Evolutionary conservation across 2,888 invertebrate species (phyloP), one percentile per base, ranked within the genome.

Genomic region (Platypus cylindrus): DNA sequence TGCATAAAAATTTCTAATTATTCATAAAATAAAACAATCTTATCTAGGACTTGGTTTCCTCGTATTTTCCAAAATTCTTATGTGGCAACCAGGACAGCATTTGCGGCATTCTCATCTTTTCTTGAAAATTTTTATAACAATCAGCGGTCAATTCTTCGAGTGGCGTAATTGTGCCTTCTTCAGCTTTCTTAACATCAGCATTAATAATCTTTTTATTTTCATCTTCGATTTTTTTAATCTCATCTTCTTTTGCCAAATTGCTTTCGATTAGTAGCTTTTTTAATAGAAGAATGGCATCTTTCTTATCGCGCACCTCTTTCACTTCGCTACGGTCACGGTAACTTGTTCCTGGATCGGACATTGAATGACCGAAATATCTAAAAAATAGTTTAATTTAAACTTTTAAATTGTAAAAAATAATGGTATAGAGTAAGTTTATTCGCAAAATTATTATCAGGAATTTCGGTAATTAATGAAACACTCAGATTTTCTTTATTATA

Each of bases 341-440:
- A 55, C 87, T 89, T 1, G 90, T 93, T 38, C 94, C 95, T 2
- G 95, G 95, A 68, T 97, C 95, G 12, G 91, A 90, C 93, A 97
- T 94, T 44, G 91, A 91, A 67, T 97, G 95, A 0, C 95, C 95
- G 40, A 78, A 79, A 65, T 95, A 38, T 26, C 38, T 31, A 13
- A 11, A 17, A 28, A 14, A 22, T 14, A 2, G n/a, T n/a, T n/a
- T n/a, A n/a, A n/a, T n/a, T n/a, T n/a, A n/a, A n/a, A n/a, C n/a
- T n/a, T n/a, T n/a, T n/a, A n/a, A n/a, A n/a, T n/a, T n/a, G n/a
- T n/a, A n/a, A n/a, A n/a, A n/a, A n/a, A n/a, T n/a, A n/a, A n/a
- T n/a, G n/a, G n/a, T n/a, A n/a, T n/a, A n/a, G n/a, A n/a, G n/a
- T n/a, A n/a, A n/a, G n/a, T n/a, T n/a, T n/a, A n/a, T n/a, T n/a